Conservation (phyloP, 2,888 invertebrate genomes). For the Matsumyia berberina region DNA sequence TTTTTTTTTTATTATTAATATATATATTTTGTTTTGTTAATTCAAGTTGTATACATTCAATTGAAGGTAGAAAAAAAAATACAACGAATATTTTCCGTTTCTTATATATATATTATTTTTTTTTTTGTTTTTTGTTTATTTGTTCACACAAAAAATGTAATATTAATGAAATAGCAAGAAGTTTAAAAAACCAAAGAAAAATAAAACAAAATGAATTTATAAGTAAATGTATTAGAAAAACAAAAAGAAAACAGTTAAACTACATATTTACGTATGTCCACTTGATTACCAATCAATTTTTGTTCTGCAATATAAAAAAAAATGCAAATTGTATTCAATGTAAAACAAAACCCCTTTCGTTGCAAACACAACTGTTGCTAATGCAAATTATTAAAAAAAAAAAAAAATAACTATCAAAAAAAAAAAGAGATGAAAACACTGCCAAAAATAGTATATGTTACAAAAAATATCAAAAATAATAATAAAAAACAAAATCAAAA, state of each 20-base stretch:
- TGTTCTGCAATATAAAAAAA: constrained; percentile 50
- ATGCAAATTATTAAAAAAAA: constrained; percentile 61
- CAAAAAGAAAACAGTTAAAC: constrained; percentile 30
- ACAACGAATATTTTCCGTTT: constrained; percentile 74
- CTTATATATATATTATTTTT: constrained; percentile 30
- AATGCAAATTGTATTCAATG: constrained; percentile 35
- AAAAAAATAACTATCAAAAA: constrained; percentile 57
- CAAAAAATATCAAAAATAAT: constrained; percentile 62
- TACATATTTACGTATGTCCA: constrained; percentile 59
- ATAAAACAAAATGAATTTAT: constrained; percentile 55
- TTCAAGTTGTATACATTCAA: constrained; percentile 62
- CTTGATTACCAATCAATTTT: constrained; percentile 64
- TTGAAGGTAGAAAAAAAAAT: constrained; percentile 56
- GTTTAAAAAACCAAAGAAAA: constrained; percentile 65
- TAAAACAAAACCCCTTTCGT: constrained; percentile 45
- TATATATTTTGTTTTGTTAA: constrained; percentile 73
- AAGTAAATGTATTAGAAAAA: constrained; percentile 69
- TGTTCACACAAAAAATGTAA: constrained; percentile 57
- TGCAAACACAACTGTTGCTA: constrained; percentile 68
- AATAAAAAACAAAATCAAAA: constrained; percentile 52
- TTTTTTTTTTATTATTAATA: constrained; percentile 64
- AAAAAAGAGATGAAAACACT: constrained; percentile 74
- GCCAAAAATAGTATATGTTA: constrained; percentile 76
- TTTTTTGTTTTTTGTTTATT: constrained; percentile 69
- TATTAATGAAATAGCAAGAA: constrained; percentile 67